Base-by-base conservation (phyloP, 2,888 invertebrate species). In the Epicampocera succincta region DNA sequence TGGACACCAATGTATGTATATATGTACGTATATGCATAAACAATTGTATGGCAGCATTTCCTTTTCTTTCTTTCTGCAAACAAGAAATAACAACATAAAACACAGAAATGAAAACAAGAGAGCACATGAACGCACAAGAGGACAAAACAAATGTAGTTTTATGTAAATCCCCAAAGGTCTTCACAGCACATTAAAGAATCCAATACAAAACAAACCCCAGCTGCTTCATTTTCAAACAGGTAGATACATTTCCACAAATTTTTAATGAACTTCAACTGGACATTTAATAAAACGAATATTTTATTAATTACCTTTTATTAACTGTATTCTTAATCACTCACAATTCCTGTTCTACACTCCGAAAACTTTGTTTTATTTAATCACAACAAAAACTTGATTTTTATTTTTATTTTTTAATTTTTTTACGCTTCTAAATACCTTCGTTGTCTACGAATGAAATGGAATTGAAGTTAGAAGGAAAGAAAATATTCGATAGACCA, bases 41-140 rank as follows among this genome's bases (percentile, higher is more conserved):
- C 5, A 33, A 33, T 3, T 8, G 25, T 54, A 63, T 63, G 73
- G 73, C 44, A 15, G n/a, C n/a, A 44, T 15, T 17, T 54, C n/a
- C 15, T 52, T 42, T 15, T 54, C 8, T 44, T 63, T 48, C 5
- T 66, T 65, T 52, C 40, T 12, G 44, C 48, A 48, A 66, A 63
- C 21, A 38, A 75, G 71, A 74, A 80, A 80, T 69, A 65, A n/a
- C 65, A 65, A 65, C 66, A 72, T 75, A 75, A 52, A 66, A 68
- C 38, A 65, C 15, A 54, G 46, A 25, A 50, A 17, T 68, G 13
- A 68, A 42, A 42, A 69, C 21, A 13, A 50, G 29, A 40, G 25
- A 58, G 12, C 4, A 12, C n/a, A 58, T 17, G 48, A 50, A 66
- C 13, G 29, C 2, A 46, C 4, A 13, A 21, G 42, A 44, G 25